phyloP scores from a whole-genome alignment of 92 coral and sea anemone species.

The Virgularia gustaviana region DNA sequence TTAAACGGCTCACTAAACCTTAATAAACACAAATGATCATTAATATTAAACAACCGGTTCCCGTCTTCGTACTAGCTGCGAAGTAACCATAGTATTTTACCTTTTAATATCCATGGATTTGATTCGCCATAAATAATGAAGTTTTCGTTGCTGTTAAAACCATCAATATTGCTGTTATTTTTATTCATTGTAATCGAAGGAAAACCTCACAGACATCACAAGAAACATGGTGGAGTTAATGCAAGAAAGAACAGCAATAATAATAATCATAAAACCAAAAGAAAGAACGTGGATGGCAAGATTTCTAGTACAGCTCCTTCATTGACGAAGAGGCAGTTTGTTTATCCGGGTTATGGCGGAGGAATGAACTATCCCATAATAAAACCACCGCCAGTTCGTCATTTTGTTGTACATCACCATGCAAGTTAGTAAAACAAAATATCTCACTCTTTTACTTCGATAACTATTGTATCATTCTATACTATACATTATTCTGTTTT shows the following conservation, averaged over 20 bases:
- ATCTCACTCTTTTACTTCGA: too few relatives aligned
- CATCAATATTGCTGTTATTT: not conserved
- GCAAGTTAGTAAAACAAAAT: slow-evolving; percentile 75
- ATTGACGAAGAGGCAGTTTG: slow-evolving; percentile 19
- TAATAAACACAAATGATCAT: not conserved
- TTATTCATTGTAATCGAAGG: not conserved
- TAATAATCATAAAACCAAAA: not conserved
- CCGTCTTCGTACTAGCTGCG: not conserved
- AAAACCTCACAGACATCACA: not conserved
- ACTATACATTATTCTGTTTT: too few relatives aligned
- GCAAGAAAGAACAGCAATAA: not conserved
- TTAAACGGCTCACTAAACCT: not conserved
- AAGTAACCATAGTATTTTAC: not conserved
- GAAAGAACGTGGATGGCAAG: not conserved
- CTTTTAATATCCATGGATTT: slow-evolving; percentile 3
- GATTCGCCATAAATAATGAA: slow-evolving; percentile 1
- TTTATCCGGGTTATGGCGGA: slow-evolving; percentile 14
- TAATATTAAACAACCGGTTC: slow-evolving; percentile 8
- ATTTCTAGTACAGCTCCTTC: not conserved
- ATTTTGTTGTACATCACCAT: slow-evolving; percentile 88
- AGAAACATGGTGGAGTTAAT: not conserved
- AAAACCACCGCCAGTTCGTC: slow-evolving; percentile 66
- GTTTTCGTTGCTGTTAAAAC: not conserved
- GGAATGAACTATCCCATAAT: slow-evolving; percentile 1
- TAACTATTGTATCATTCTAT: too few relatives aligned